Percentiles rank a stretch among this genome's conserved stretches.
phyloP scores from a whole-genome alignment of 1,140 invertebrate genomes.

The Sarcophaga bullata region DNA sequence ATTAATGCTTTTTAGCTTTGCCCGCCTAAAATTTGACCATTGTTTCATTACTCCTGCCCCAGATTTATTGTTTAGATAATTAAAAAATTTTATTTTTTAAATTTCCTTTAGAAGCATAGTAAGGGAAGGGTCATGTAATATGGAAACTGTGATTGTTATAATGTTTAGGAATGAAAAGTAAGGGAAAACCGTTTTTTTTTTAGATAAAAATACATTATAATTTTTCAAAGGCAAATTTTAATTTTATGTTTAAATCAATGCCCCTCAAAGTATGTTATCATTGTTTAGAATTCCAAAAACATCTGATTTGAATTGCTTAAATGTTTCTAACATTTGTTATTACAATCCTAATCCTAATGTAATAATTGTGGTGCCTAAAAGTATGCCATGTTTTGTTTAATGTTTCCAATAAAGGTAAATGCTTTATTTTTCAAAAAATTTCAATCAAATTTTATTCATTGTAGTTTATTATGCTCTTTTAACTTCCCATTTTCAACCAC shows the following conservation, averaged over 20 bases:
- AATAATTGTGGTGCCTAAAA: not conserved
- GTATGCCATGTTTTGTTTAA: not conserved
- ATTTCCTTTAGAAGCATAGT: no score
- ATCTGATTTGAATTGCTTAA: no score
- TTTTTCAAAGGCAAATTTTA: no score
- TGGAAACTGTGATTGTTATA: no score
- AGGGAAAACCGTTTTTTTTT: no score
- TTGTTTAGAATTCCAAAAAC: not conserved
- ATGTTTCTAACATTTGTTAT: no score
- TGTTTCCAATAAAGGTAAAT: not conserved
- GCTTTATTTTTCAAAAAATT: not conserved
- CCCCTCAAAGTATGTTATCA: not conserved
- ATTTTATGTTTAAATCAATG: slow-evolving; percentile 44
- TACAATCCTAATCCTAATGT: not conserved
- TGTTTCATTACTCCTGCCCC: not conserved
- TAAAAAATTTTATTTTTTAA: not conserved
- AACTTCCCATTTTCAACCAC: no score
- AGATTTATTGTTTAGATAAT: slow-evolving; percentile 6
- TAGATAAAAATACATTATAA: no score
- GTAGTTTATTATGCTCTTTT: no score
- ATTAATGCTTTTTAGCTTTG: slow-evolving; percentile 54
- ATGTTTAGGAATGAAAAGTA: no score
- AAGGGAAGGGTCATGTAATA: no score
- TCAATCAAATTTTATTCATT: no score
- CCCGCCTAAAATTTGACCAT: not conserved